Evolutionary conservation across 2,888 invertebrate species (phyloP).

Genomic region (Allophyes oxyacanthae): DNA sequence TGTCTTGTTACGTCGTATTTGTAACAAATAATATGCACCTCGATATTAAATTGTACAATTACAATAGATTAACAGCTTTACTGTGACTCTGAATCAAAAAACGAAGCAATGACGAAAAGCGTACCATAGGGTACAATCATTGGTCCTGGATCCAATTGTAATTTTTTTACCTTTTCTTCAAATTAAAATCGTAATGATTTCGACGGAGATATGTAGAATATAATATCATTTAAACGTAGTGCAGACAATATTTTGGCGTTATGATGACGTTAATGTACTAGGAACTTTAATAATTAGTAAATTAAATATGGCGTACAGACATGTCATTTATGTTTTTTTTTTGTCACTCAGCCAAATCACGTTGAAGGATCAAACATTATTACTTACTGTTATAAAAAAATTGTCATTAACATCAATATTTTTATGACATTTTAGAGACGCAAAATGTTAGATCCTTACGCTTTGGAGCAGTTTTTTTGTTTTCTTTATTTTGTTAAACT

Average conservation of each 20-base stretch:
- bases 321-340: conserved; percentile 30
- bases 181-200: too few relatives aligned
- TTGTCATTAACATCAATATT: conserved; percentile 11
- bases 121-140: conserved; percentile 6
- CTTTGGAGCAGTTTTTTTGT: conserved; percentile 68
- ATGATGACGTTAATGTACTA: too few relatives aligned
- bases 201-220: too few relatives aligned
- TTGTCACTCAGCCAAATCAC: conserved; percentile 55
- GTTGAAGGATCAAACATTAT: conserved; percentile 56
- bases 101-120: not conserved
- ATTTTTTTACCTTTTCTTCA: too few relatives aligned
- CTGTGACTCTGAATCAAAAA: too few relatives aligned
- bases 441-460: conserved; percentile 59
- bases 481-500: conserved; percentile 54
- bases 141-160: not conserved
- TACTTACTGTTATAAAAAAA: conserved; percentile 26
- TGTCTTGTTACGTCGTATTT: conserved; percentile 60
- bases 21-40: not conserved
- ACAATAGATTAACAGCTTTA: not conserved
- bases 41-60: not conserved
- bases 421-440: conserved; percentile 11
- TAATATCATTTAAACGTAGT: too few relatives aligned
- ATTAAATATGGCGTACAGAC: conserved; percentile 47
- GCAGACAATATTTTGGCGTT: too few relatives aligned
- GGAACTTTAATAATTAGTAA: not conserved